Conservation (phyloP, 2,888 invertebrate species). For the Deladenus siricidicola region DNA sequence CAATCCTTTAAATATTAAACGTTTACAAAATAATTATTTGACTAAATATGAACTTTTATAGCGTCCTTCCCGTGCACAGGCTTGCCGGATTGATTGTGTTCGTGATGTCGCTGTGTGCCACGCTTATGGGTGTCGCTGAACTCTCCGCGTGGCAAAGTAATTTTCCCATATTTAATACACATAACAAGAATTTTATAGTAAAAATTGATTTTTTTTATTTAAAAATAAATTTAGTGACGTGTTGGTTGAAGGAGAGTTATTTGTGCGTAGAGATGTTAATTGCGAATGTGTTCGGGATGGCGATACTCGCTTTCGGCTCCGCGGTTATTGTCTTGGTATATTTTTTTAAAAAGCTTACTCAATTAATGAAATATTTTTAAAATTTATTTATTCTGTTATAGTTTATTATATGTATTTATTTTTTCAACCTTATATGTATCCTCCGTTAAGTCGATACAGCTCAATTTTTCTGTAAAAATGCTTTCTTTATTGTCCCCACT, state of each 20-base stretch:
- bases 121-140: constrained; percentile 14
- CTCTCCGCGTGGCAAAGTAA: background rate
- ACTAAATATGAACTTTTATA: constrained; percentile 3
- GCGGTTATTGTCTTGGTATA: background rate
- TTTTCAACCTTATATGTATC: no score
- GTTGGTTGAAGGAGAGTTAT: background rate
- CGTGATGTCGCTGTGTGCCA: constrained; percentile 19
- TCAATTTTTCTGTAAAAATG: no score
- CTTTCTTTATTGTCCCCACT: no score
- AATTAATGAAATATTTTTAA: no score
- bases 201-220: background rate
- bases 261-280: background rate
- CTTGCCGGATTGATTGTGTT: constrained; percentile 17
- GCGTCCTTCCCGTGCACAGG: constrained; percentile 24
- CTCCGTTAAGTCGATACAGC: no score
- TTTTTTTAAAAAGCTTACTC: no score
- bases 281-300: background rate
- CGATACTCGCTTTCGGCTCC: background rate
- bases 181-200: no score
- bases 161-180: no score
- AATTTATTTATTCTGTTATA: no score
- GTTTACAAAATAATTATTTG: background rate
- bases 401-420: no score
- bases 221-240: background rate
- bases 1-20: background rate